Percentiles rank a stretch among this genome's conserved stretches.
Conservation (phyloP, 2,888 invertebrate species). For the Lepeophtheirus nordmannii region DNA sequence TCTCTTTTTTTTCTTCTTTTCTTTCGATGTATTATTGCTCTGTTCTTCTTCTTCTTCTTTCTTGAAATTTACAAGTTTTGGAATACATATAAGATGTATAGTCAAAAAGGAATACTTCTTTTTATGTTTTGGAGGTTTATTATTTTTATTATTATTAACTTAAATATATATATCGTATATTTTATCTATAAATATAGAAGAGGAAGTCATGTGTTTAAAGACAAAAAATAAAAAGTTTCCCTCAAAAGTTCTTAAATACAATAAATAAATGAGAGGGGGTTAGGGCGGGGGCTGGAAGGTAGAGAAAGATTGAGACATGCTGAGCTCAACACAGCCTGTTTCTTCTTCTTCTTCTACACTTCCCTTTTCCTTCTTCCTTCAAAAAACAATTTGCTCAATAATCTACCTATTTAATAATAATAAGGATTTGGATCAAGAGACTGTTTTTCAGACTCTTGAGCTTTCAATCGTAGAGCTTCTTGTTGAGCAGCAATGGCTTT, state of each 20-base stretch:
- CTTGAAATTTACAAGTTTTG: too few relatives aligned
- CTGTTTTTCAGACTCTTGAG: background rate
- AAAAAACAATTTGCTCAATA: background rate
- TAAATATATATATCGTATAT: constrained; percentile 1
- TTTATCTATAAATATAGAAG: constrained; percentile 3
- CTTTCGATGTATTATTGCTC: too few relatives aligned
- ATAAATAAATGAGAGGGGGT: background rate
- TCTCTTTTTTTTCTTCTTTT: too few relatives aligned
- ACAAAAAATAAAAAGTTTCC: background rate
- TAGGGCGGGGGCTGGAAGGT: background rate
- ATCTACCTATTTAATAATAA: background rate
- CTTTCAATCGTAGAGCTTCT: background rate
- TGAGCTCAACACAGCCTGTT: background rate
- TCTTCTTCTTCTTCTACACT: background rate
- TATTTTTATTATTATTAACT: background rate
- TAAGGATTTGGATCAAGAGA: background rate
- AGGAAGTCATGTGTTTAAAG: background rate
- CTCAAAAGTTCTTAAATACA: background rate
- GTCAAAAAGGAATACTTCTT: too few relatives aligned
- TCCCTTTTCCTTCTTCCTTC: background rate
- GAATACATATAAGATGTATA: too few relatives aligned
- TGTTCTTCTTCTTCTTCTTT: too few relatives aligned
- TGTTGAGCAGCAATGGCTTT: background rate
- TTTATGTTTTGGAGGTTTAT: too few relatives aligned
- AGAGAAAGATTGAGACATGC: too few relatives aligned